These are phyloP conservation scores for Hanleya hanleyi DNA, from an alignment of 2,888 invertebrate genomes.

Conservation along the genomic window DNA sequence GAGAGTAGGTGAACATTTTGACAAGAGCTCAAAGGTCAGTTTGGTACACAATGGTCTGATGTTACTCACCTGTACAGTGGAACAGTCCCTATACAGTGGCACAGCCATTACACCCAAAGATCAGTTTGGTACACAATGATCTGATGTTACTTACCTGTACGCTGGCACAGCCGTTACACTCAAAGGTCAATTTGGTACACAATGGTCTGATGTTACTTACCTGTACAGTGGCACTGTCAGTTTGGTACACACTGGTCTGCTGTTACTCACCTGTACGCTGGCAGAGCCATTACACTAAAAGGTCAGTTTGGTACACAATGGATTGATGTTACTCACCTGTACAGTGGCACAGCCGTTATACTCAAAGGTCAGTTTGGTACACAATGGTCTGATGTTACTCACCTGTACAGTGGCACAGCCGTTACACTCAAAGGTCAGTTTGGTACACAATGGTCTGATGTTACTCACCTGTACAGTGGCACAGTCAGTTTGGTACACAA, in stretches of 20 bases:
- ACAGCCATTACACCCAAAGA: conserved; percentile 85
- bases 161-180: too few relatives aligned
- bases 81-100: conserved; percentile 81
- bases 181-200: too few relatives aligned
- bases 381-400: too few relatives aligned
- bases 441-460: too few relatives aligned
- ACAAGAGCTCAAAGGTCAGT: too few relatives aligned
- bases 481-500: too few relatives aligned
- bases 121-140: conserved; percentile 83
- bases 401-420: too few relatives aligned
- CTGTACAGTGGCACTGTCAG: conserved; percentile 84
- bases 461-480: too few relatives aligned
- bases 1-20: too few relatives aligned
- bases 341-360: conserved; percentile 90
- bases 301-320: conserved; percentile 84
- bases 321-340: conserved; percentile 83
- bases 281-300: conserved; percentile 84
- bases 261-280: conserved; percentile 79
- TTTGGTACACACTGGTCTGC: conserved; percentile 83
- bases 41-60: too few relatives aligned
- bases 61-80: conserved; percentile 79
- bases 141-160: conserved; percentile 85
- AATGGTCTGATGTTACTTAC: too few relatives aligned
- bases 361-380: conserved; percentile 80
- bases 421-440: too few relatives aligned